These are phyloP conservation scores for Hylaeus anthracinus DNA, from an alignment of 1,140 invertebrate species.

Conservation along the genomic window DNA sequence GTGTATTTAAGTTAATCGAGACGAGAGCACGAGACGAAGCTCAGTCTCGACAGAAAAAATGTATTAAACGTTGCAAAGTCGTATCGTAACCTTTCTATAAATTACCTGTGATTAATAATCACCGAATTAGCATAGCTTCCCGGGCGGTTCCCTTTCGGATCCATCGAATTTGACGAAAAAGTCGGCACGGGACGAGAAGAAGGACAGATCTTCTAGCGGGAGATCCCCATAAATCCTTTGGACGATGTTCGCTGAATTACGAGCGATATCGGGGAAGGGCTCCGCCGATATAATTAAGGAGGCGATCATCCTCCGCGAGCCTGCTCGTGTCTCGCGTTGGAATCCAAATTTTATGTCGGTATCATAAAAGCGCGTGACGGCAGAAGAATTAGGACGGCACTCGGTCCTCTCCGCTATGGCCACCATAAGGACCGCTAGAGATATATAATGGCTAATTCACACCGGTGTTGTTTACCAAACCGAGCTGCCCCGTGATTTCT, in stretches of 20 bases:
- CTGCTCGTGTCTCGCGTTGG: constrained; percentile 63
- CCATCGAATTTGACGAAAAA: constrained; percentile 50
- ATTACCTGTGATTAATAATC: neutral
- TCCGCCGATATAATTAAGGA: constrained; percentile 64
- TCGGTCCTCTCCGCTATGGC: constrained; percentile 43
- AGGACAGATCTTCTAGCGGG: constrained; percentile 43
- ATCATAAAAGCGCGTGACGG: constrained; percentile 74
- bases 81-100: too few relatives aligned
- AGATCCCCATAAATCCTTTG: constrained; percentile 52
- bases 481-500: neutral
- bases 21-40: too few relatives aligned
- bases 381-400: constrained; percentile 73
- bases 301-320: constrained; percentile 58
- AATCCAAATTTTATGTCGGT: constrained; percentile 75
- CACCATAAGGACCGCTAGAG: constrained; percentile 41
- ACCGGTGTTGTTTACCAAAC: constrained; percentile 16
- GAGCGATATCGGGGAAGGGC: constrained; percentile 67
- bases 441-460: constrained; percentile 61
- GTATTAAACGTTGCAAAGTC: too few relatives aligned
- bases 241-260: constrained; percentile 66
- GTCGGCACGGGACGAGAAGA: constrained; percentile 19
- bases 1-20: too few relatives aligned
- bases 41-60: too few relatives aligned
- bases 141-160: constrained; percentile 4
- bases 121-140: neutral